Percentiles rank a stretch among this genome's conserved stretches.
Evolutionary conservation across 2,888 invertebrate genomes (phyloP).

Genomic region (Stomorhina lunata): DNA sequence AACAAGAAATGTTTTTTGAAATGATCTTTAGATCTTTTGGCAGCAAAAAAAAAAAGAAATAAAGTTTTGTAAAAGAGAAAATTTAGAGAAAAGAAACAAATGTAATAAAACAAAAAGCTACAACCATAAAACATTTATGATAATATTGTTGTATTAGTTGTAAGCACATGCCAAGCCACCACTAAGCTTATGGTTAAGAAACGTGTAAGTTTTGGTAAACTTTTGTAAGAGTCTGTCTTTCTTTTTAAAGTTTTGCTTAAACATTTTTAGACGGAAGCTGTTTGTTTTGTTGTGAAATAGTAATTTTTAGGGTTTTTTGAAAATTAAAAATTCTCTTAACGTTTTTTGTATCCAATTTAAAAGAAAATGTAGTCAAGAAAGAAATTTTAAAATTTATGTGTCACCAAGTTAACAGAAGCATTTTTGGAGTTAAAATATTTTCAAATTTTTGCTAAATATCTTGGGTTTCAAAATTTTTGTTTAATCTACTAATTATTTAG

Average conservation of each 20-base stretch:
- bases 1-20: slow-evolving; percentile 1
- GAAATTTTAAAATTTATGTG: too few species aligned
- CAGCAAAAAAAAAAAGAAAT: not conserved
- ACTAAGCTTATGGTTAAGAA: slow-evolving; percentile 26
- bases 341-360: slow-evolving; percentile 28
- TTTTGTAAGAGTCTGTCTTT: not conserved
- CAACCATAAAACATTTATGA: not conserved
- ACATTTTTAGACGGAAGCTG: slow-evolving; percentile 43
- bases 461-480: too few species aligned
- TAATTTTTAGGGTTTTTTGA: not conserved
- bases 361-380: too few species aligned
- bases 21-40: not conserved
- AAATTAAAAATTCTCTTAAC: slow-evolving; percentile 63
- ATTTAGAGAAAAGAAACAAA: not conserved
- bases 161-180: slow-evolving; percentile 61
- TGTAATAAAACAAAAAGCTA: slow-evolving; percentile 17
- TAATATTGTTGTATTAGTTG: slow-evolving; percentile 35
- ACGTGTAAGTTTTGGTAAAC: slow-evolving; percentile 43
- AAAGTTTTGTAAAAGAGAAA: not conserved
- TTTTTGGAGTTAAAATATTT: too few species aligned
- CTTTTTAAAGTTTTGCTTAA: not conserved
- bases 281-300: slow-evolving; percentile 33
- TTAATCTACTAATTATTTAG: too few species aligned
- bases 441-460: too few species aligned
- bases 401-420: too few species aligned